A percentile compares a stretch with the other conserved stretches of the same genome.
These are phyloP conservation scores for Dryas iulia DNA, from an alignment of 1,140 invertebrate genomes.

Conservation along the genomic window DNA sequence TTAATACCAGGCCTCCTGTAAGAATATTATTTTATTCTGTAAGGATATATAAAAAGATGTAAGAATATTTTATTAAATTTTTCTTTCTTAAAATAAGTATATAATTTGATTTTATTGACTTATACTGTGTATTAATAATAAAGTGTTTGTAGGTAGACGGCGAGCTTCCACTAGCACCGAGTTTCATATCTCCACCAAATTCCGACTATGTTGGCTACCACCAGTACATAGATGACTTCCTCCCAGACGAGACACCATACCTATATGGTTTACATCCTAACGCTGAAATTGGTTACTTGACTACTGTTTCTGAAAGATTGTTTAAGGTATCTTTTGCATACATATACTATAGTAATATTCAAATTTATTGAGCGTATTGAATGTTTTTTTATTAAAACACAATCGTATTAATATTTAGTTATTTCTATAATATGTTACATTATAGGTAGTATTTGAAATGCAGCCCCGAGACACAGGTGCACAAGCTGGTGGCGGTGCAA, in stretches of 20 bases:
- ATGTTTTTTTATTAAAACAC: too few relatives aligned
- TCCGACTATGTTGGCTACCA: conserved; percentile 94
- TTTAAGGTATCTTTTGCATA: conserved; percentile 82
- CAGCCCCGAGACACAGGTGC: conserved; percentile 91
- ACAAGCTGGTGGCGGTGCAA: conserved; percentile 82
- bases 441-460: conserved; percentile 94
- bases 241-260: conserved; percentile 93
- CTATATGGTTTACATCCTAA: conserved; percentile 97
- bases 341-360: too few relatives aligned
- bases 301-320: conserved; percentile 90
- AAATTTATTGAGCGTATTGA: too few relatives aligned
- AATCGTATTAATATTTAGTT: too few relatives aligned
- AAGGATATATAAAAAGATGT: too few relatives aligned
- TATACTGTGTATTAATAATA: neutral
- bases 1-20: too few relatives aligned
- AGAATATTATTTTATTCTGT: too few relatives aligned
- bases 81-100: neutral
- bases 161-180: conserved; percentile 90
- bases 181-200: conserved; percentile 91
- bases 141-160: conserved; percentile 85
- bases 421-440: neutral
- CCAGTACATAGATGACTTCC: conserved; percentile 91
- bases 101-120: too few relatives aligned
- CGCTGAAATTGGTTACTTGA: conserved; percentile 96
- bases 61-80: too few relatives aligned